Evolutionary conservation across 2,113 vertebrate species (phyloP).

Genomic region (Callipepla californica): DNA sequence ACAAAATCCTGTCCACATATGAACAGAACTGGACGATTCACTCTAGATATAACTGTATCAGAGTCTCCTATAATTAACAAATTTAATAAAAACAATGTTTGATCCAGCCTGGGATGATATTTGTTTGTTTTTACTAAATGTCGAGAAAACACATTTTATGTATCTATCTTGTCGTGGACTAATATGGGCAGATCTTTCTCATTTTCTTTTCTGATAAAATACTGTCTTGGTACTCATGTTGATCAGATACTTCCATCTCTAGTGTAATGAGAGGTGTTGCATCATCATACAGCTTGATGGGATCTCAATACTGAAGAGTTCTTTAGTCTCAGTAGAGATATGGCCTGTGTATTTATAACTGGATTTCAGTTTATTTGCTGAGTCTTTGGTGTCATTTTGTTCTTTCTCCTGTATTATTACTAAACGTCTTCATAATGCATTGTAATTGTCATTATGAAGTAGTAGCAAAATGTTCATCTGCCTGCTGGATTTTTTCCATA

Average conservation of each 20-base stretch:
- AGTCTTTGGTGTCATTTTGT: not conserved
- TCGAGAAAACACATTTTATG: too few relatives aligned
- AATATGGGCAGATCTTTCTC: not conserved
- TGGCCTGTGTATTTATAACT: not conserved
- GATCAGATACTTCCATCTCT: not conserved
- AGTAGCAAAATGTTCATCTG: not conserved
- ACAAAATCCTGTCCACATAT: not conserved
- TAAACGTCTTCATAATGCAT: not conserved
- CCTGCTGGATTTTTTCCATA: not conserved
- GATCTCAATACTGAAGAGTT: not conserved
- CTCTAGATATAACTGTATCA: not conserved
- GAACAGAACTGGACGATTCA: not conserved
- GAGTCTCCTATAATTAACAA: not conserved
- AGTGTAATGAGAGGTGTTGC: not conserved
- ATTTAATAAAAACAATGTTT: not conserved
- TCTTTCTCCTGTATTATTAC: not conserved
- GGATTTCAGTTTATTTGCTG: not conserved
- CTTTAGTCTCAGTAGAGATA: not conserved
- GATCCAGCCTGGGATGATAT: not conserved
- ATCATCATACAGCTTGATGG: not conserved
- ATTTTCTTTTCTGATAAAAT: not conserved
- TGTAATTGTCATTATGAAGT: not conserved
- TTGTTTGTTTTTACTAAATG: not conserved
- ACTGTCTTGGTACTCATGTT: not conserved
- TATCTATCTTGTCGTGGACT: not conserved